Evolutionary conservation across 2,888 invertebrate species (phyloP).

Genomic region (Lasioglossum marginatum): DNA sequence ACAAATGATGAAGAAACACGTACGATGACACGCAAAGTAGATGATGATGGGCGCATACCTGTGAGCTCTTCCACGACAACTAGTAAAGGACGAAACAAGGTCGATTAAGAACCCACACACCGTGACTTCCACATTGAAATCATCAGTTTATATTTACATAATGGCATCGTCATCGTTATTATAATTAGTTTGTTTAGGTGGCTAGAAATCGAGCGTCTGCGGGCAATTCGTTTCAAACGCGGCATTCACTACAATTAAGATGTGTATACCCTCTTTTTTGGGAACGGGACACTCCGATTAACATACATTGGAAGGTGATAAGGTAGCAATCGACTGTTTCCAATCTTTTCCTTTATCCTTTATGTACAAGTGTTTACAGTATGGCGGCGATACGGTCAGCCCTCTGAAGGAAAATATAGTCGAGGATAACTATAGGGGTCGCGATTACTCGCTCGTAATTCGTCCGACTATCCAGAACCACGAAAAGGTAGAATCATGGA

Average conservation of each 20-base stretch:
- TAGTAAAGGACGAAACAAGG: constrained; percentile 81
- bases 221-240: constrained; percentile 19
- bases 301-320: constrained; percentile 68
- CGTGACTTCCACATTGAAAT: constrained; percentile 81
- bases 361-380: constrained; percentile 77
- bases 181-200: constrained; percentile 49
- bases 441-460: constrained; percentile 43
- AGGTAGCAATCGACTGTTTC: constrained; percentile 56
- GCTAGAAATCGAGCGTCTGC: constrained; percentile 50
- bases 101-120: constrained; percentile 77
- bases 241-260: constrained; percentile 53
- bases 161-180: constrained; percentile 67
- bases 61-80: constrained; percentile 81
- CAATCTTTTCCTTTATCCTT: constrained; percentile 23
- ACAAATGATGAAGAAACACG: not conserved
- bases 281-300: constrained; percentile 58
- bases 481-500: not conserved
- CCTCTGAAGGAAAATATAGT: constrained; percentile 48
- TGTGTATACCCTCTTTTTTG: constrained; percentile 36
- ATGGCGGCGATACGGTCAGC: constrained; percentile 59
- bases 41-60: constrained; percentile 76
- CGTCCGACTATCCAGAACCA: constrained; percentile 25
- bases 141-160: constrained; percentile 83
- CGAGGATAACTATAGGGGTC: constrained; percentile 39
- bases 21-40: constrained; percentile 24